Base-by-base conservation (phyloP, 2,888 invertebrate genomes). In the Gryllus longicercus region DNA sequence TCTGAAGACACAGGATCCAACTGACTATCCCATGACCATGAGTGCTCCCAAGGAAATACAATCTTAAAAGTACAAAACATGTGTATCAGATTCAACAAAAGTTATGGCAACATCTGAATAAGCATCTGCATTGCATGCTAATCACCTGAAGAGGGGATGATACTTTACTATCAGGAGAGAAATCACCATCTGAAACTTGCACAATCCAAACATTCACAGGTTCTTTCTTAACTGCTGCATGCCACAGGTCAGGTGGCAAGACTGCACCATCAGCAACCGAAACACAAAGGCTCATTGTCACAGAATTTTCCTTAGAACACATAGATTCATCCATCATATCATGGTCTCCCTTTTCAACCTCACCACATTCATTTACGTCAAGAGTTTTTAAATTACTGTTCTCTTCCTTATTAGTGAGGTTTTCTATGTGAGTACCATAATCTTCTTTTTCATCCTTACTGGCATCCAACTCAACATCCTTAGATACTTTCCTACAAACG, bases 111-210 rank as follows among this genome's bases (percentile, higher is more conserved):
- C 38, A 38, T 38, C 38, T 38, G 8, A 38, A 38, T 38, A 38
- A 38, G 8, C 5, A 38, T 38, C 5, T 38, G 38, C 38, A 38
- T 38, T 38, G 38, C 38, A 38, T 38, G 38, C 38, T 38, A 63
- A 18, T 63, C n/a, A 63, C 63, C 63, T 63, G 63, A 63, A 63
- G 63, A 63, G 63, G 63, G n/a, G 63, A 63, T 63, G 63, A 63
- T 63, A 63, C 63, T 63, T 63, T 63, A 63, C 63, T 63, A 63
- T 63, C 63, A 63, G 63, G 63, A 63, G 63, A 63, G 63, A 63
- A n/a, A n/a, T 63, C 63, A 63, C n/a, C n/a, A 63, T 63, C 63
- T 63, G 63, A 14, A 63, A 63, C 63, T n/a, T 63, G 63, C n/a
- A 63, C 14, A 63, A 63, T 63, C 63, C 63, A 63, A 63, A 63